These are phyloP conservation scores for Struthio camelus DNA, from an alignment of 2,113 vertebrate species.

Conservation along the genomic window DNA sequence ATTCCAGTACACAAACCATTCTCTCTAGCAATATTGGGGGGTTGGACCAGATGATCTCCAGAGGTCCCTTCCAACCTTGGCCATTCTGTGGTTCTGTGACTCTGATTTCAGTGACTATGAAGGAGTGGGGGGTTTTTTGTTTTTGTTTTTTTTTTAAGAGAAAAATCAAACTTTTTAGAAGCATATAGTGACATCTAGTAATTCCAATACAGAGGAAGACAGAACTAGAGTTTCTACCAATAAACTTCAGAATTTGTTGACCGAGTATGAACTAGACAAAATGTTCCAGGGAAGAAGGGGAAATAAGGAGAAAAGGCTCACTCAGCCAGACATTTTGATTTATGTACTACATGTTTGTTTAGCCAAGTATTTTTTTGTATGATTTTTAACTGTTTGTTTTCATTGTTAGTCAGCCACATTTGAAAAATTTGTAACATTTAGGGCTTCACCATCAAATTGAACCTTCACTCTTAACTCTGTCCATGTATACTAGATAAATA, in stretches of 20 bases:
- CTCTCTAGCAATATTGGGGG: background rate
- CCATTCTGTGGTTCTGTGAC: too few relatives aligned
- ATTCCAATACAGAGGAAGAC: background rate
- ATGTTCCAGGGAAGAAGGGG: background rate
- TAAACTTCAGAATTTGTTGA: background rate
- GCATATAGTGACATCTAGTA: background rate
- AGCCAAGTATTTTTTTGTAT: background rate
- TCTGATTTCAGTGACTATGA: background rate
- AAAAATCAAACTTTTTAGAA: background rate
- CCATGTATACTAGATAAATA: background rate
- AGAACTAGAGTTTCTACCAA: background rate
- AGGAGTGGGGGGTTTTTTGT: too few relatives aligned
- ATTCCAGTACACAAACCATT: background rate
- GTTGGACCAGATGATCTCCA: too few relatives aligned
- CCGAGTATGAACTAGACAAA: background rate
- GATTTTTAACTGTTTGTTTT: background rate
- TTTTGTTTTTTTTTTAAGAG: background rate
- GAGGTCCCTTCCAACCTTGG: too few relatives aligned
- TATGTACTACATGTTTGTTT: background rate
- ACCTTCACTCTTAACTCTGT: background rate
- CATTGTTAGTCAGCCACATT: background rate
- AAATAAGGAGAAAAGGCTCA: background rate
- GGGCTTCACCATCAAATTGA: background rate
- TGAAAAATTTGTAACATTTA: background rate
- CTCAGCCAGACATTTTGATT: background rate